phyloP scores from a whole-genome alignment of 2,113 vertebrate genomes.

The Chloroceryle aenea region DNA sequence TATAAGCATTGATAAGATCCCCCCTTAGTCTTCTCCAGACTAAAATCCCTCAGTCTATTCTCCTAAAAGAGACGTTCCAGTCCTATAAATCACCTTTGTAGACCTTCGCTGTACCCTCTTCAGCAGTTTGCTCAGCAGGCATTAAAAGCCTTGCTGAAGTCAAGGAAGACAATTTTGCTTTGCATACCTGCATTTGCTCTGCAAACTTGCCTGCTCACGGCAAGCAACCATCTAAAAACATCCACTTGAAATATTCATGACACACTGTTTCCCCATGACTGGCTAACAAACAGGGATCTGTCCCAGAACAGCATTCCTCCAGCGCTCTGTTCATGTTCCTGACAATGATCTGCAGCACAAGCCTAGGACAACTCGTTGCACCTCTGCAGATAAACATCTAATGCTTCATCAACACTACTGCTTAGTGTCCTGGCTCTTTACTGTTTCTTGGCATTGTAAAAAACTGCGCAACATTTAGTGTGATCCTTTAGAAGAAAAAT shows the following conservation, averaged over 20 bases:
- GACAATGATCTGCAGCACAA: neutral
- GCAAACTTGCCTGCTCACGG: neutral
- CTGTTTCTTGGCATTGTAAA: neutral
- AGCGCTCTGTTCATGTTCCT: accelerated
- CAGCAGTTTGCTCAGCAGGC: too few species aligned
- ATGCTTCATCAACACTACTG: neutral
- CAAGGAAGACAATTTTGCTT: too few species aligned
- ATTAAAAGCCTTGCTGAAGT: too few species aligned
- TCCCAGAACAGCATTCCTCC: neutral
- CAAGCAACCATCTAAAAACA: neutral
- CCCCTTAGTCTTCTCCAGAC: too few species aligned
- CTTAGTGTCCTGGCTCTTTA: neutral
- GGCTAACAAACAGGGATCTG: neutral
- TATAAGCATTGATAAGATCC: too few species aligned
- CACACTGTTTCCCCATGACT: neutral
- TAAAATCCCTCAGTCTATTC: too few species aligned
- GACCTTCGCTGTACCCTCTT: too few species aligned
- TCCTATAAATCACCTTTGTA: too few species aligned
- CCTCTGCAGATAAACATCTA: neutral
- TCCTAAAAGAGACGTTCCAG: too few species aligned
- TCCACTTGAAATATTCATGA: neutral
- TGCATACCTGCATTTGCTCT: neutral
- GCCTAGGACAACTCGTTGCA: neutral
- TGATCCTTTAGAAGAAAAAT: neutral
- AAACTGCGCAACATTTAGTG: neutral